Evolutionary conservation across 2,113 vertebrate genomes (phyloP).

Genomic region (Ailuropoda melanoleuca): DNA sequence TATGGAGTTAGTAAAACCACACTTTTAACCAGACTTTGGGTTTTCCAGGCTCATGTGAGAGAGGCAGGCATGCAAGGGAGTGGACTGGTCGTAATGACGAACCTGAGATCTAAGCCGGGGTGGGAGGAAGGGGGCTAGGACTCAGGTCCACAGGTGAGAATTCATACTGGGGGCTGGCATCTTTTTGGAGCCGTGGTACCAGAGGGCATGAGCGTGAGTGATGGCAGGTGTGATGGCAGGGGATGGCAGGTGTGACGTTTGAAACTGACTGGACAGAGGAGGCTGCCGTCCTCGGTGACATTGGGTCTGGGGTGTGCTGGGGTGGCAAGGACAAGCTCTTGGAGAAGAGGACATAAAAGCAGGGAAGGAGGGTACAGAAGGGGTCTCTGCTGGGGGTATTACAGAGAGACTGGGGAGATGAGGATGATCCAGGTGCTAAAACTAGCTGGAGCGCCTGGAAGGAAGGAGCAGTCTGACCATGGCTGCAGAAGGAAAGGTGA

Average conservation of each 20-base stretch:
- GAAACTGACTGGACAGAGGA: background rate
- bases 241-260: background rate
- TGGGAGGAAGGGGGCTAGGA: background rate
- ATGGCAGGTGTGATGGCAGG: too few relatives aligned
- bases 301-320: background rate
- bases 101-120: background rate
- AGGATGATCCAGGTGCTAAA: background rate
- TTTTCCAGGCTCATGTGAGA: background rate
- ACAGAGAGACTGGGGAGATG: background rate
- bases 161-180: too few relatives aligned
- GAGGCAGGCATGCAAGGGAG: background rate
- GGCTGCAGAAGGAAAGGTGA: background rate
- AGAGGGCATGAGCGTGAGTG: background rate
- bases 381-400: background rate
- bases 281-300: accelerated
- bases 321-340: background rate
- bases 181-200: background rate
- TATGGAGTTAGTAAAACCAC: too few relatives aligned
- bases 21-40: background rate
- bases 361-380: background rate
- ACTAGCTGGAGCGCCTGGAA: too few relatives aligned
- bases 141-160: background rate
- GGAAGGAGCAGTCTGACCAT: too few relatives aligned
- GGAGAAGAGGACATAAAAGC: background rate
- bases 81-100: background rate